These are phyloP conservation scores for Arnoldichthys spilopterus DNA, from an alignment of 2,797 vertebrate species.

Conservation along the genomic window DNA sequence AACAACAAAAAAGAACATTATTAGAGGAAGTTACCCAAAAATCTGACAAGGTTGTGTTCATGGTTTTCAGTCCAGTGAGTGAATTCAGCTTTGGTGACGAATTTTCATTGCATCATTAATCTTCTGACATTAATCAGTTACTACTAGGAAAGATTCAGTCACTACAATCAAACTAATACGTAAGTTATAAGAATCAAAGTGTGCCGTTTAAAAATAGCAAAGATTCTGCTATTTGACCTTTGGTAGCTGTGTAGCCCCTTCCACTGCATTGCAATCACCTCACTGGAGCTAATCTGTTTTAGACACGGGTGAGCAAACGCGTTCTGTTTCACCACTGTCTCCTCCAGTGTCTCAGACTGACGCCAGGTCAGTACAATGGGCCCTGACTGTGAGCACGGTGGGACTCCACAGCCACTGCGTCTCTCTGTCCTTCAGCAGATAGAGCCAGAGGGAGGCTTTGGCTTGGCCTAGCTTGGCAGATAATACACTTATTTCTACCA, in stretches of 20 bases:
- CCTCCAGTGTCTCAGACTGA: conserved; percentile 30
- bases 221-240: neutral
- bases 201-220: neutral
- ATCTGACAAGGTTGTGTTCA: too few species aligned
- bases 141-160: neutral
- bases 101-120: neutral
- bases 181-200: neutral
- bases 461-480: conserved; percentile 12
- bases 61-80: neutral
- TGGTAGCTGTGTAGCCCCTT: neutral
- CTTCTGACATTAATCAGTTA: neutral
- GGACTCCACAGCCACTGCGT: conserved; percentile 38
- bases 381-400: conserved; percentile 25
- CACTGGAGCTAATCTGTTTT: conserved; percentile 46
- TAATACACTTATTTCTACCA: neutral
- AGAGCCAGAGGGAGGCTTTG: conserved; percentile 19
- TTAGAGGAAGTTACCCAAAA: too few species aligned
- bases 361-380: conserved; percentile 48
- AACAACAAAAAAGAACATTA: neutral
- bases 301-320: conserved; percentile 26
- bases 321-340: conserved; percentile 11
- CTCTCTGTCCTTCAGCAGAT: conserved; percentile 19
- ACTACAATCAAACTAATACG: neutral
- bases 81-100: neutral
- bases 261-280: conserved; percentile 19